Base-by-base conservation (phyloP, 2,797 vertebrate species). In the Diplodus puntazzo region DNA sequence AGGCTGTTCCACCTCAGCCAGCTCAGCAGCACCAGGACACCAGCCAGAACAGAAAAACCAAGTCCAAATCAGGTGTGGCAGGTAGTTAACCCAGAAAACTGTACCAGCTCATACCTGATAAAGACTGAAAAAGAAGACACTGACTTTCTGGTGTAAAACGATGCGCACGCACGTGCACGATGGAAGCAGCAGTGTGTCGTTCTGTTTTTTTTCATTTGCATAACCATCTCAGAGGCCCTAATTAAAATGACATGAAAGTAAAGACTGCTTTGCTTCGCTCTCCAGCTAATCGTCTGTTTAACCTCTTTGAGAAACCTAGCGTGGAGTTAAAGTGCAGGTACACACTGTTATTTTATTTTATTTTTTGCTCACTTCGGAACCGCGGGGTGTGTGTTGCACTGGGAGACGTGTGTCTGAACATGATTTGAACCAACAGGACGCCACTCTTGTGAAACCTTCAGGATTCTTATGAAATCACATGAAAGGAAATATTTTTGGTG, bases 201-300 rank as follows among this genome's bases (percentile, higher is more conserved):
- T 67, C 30, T n/a, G 43, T 42, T 80, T 39, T 39, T 39, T 77
- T 10, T 39, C 70, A 45, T 72, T 61, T 79, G 11, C 62, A 75
- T 75, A 52, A 39, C 46, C 67, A 50, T 76, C 77, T 83, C 75
- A 49, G 52, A 73, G 77, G 69, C 59, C 46, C 65, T 60, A 75
- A 81, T 83, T 74, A 80, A 82, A 87, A 72, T 25, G 21, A 73
- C 58, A 79, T 60, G 53, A 81, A 73, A 83, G 74, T 27, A 69
- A 77, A 70, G 61, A n/a, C 54, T 54, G 50, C 66, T 75, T 67
- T 81, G 63, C 71, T 83, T 30, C 10, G 54, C 84, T 79, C 80
- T 75, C 39, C 48, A 53, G 63, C 55, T 81, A 82, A 88, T 59
- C 60, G 66, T 73, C 73, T 61, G 46, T 74, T 87, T 80, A 83